Percentiles rank a stretch among this genome's conserved stretches.
These are phyloP conservation scores for Uromys caudimaculatus DNA, from an alignment of 2,797 vertebrate genomes.

Conservation along the genomic window DNA sequence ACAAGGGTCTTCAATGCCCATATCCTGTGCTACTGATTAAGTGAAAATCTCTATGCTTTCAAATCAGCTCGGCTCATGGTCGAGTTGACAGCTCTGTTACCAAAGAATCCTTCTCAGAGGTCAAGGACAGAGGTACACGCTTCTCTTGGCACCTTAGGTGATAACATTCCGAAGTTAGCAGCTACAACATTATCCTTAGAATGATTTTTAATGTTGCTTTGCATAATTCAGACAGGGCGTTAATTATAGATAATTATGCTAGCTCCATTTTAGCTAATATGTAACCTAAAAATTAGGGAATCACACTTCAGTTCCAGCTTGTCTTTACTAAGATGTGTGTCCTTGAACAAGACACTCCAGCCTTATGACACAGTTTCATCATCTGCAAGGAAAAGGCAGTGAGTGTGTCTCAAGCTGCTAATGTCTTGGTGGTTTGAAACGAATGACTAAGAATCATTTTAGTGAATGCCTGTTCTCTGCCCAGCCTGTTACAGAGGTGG, in stretches of 20 bases:
- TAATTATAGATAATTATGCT: neutral
- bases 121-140: neutral
- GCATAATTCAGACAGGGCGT: neutral
- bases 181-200: neutral
- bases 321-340: neutral
- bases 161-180: constrained; percentile 26
- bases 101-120: neutral
- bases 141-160: neutral
- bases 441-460: neutral
- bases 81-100: neutral
- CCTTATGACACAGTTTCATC: neutral
- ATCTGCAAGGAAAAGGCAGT: neutral
- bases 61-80: neutral
- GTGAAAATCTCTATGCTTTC: neutral
- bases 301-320: neutral
- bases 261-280: neutral
- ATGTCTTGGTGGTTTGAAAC: neutral
- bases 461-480: neutral
- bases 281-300: neutral
- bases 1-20: neutral
- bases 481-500: neutral
- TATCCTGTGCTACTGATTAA: constrained; percentile 32
- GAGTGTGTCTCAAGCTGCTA: neutral
- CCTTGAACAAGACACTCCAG: neutral
- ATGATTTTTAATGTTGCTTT: neutral